Evolutionary conservation across 2,797 vertebrate species (phyloP).

Genomic region (Limnodromus scolopaceus): DNA sequence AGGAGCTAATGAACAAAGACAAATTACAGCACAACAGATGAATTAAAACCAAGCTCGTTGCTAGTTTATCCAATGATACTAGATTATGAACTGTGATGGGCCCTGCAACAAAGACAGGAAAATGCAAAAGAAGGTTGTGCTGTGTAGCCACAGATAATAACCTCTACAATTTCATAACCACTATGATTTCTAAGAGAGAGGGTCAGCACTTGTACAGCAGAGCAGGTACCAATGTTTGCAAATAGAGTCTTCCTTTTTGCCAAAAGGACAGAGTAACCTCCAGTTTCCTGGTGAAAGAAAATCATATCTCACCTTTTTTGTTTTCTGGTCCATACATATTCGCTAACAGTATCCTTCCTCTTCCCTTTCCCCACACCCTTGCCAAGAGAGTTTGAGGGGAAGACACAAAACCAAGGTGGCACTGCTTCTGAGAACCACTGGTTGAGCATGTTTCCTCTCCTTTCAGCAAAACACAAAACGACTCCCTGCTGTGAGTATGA

Average conservation of each 20-base stretch:
- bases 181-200: neutral
- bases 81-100: neutral
- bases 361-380: neutral
- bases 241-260: neutral
- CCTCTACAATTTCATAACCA: neutral
- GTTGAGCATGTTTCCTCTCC: neutral
- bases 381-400: neutral
- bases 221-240: neutral
- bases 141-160: neutral
- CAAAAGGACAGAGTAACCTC: neutral
- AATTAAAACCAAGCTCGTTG: neutral
- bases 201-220: neutral
- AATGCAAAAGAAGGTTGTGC: neutral
- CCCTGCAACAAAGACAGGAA: neutral
- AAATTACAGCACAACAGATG: neutral
- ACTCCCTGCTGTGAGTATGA: fast-evolving
- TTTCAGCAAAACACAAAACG: neutral
- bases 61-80: neutral
- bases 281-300: neutral
- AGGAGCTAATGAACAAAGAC: neutral
- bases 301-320: neutral
- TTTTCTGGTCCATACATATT: neutral
- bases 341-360: neutral
- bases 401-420: neutral
- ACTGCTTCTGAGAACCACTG: neutral